phyloP scores from a whole-genome alignment of 2,113 vertebrate species.

The Ellobius talpinus region DNA sequence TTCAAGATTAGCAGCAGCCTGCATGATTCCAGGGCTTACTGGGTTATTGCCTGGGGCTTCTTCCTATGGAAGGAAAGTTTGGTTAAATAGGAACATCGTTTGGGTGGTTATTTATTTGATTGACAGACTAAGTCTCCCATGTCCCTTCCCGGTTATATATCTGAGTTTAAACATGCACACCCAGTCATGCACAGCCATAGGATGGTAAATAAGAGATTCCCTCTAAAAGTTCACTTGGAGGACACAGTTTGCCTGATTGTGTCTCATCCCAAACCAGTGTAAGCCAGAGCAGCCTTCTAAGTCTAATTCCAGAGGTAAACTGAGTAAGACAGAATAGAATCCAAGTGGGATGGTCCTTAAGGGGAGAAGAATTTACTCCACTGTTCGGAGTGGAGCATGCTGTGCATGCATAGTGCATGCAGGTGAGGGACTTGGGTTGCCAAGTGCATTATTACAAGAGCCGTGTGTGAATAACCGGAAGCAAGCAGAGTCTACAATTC shows the following conservation, averaged over 20 bases:
- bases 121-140: background rate
- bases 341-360: background rate
- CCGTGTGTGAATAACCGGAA: background rate
- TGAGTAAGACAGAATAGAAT: background rate
- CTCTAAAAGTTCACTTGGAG: background rate
- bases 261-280: background rate
- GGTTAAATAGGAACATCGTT: background rate
- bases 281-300: background rate
- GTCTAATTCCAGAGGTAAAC: background rate
- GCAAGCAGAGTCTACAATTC: background rate
- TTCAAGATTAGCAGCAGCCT: background rate
- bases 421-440: background rate
- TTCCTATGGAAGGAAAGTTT: background rate
- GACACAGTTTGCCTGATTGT: background rate
- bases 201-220: background rate
- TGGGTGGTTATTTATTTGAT: background rate
- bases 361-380: background rate
- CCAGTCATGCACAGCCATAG: background rate
- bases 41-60: background rate
- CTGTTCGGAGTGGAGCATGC: background rate
- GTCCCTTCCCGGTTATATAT: background rate
- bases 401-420: too few species aligned
- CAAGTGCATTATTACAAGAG: background rate
- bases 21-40: background rate
- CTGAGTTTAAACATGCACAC: background rate